Evolutionary conservation across 2,888 invertebrate species (phyloP).

Genomic region (Eupithecia vulgata): DNA sequence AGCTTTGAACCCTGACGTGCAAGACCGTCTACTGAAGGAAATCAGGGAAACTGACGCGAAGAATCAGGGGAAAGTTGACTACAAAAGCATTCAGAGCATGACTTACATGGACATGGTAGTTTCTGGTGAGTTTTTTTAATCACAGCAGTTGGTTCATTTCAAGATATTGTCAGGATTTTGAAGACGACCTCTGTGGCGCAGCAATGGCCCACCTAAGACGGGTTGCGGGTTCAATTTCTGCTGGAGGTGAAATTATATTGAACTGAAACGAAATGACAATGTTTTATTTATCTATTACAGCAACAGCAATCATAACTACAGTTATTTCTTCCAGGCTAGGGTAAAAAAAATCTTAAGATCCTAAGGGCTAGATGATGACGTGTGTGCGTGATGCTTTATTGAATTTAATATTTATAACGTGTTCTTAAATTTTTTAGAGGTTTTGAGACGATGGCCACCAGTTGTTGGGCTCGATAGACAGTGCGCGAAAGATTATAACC

Average conservation of each 20-base stretch:
- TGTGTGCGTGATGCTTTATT: background rate
- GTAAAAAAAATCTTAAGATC: too few relatives aligned
- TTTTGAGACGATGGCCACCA: slow-evolving; percentile 76
- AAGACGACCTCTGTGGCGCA: background rate
- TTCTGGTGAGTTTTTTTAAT: slow-evolving; percentile 62
- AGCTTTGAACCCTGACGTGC: slow-evolving; percentile 82
- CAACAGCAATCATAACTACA: background rate
- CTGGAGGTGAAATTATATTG: background rate
- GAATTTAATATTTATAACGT: background rate
- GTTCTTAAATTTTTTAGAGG: slow-evolving; percentile 55
- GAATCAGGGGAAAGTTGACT: slow-evolving; percentile 67
- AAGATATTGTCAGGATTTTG: too few relatives aligned
- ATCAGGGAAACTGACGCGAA: slow-evolving; percentile 71
- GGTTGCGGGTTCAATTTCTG: background rate
- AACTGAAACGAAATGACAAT: too few relatives aligned
- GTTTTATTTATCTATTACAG: too few relatives aligned
- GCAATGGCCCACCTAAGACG: background rate
- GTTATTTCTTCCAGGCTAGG: background rate
- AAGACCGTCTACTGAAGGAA: slow-evolving; percentile 80
- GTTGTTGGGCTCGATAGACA: slow-evolving; percentile 69
- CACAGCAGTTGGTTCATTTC: background rate
- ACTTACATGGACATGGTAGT: slow-evolving; percentile 85
- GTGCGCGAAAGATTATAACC: slow-evolving; percentile 79
- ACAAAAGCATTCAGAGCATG: slow-evolving; percentile 78
- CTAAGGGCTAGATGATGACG: too few relatives aligned